Evolutionary conservation across 2,888 invertebrate genomes (phyloP).

Genomic region (Synergus gifuensis): DNA sequence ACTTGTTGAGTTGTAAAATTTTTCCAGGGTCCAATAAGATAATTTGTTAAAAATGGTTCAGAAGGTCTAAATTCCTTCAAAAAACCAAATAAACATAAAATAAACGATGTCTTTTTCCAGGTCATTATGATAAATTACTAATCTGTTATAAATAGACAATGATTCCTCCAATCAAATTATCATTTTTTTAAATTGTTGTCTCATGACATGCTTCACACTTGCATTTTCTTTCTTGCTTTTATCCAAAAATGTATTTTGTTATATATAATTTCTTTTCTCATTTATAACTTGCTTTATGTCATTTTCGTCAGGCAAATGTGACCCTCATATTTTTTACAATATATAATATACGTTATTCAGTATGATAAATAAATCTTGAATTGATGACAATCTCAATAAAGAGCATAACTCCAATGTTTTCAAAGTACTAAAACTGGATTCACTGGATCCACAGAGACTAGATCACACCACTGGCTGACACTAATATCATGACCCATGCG

Average conservation of each 20-base stretch:
- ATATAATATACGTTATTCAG: background rate
- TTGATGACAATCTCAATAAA: background rate
- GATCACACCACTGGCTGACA: background rate
- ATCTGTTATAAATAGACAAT: background rate
- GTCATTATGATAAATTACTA: slow-evolving; percentile 64
- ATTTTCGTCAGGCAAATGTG: background rate
- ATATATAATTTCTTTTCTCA: background rate
- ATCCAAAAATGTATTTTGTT: background rate
- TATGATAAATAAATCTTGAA: background rate
- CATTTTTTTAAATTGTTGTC: background rate
- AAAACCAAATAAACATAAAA: slow-evolving; percentile 89
- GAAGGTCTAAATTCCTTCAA: slow-evolving; percentile 92
- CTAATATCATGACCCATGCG: no score
- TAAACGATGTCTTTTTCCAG: slow-evolving; percentile 86
- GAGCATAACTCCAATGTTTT: background rate
- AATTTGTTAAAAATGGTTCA: slow-evolving; percentile 91
- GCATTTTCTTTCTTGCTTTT: background rate
- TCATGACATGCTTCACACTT: background rate
- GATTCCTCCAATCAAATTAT: background rate
- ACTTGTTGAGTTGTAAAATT: slow-evolving; percentile 87
- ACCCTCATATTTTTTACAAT: background rate
- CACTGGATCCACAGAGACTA: no score
- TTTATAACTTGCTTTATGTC: background rate
- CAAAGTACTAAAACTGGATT: background rate
- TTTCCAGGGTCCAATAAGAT: slow-evolving; percentile 86